Conservation (phyloP, 1,140 invertebrate species). For the Lasaia peninsularis region DNA sequence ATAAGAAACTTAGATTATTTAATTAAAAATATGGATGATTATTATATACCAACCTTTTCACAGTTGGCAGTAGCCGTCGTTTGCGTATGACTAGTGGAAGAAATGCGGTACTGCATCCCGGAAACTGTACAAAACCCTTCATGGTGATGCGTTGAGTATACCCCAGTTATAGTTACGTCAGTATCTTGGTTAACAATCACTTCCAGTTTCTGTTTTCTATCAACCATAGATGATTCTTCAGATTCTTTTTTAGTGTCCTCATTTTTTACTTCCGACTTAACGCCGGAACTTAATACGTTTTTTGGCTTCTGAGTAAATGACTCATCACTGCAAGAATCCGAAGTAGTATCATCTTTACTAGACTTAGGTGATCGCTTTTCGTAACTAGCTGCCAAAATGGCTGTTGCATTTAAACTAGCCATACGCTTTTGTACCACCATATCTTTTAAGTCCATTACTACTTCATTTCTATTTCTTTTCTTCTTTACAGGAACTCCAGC, state of each 20-base stretch:
- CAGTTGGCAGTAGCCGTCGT: conserved; percentile 86
- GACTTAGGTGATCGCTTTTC: conserved; percentile 83
- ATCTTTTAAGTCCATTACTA: conserved; percentile 90
- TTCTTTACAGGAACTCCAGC: conserved; percentile 62
- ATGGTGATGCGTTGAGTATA: conserved; percentile 85
- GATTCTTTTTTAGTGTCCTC: conserved; percentile 77
- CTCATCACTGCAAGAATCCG: conserved; percentile 76
- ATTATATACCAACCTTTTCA: conserved; percentile 69
- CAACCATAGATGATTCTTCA: conserved; percentile 76
- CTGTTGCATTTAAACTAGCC: conserved; percentile 95
- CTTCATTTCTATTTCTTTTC: conserved; percentile 78
- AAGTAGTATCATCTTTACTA: conserved; percentile 76
- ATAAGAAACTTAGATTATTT: too few species aligned
- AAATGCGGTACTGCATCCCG: conserved; percentile 89
- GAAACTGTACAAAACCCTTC: conserved; percentile 90
- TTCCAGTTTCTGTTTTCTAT: conserved; percentile 80
- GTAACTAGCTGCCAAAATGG: conserved; percentile 94
- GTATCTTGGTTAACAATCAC: conserved; percentile 90
- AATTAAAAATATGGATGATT: not conserved
- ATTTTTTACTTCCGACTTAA: conserved; percentile 76
- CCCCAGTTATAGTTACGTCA: conserved; percentile 90
- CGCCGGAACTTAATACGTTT: conserved; percentile 66
- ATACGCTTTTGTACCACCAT: conserved; percentile 93
- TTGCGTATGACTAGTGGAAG: conserved; percentile 86
- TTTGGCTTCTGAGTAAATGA: conserved; percentile 70